A percentile compares a stretch with the other conserved stretches of the same genome.
Conservation (phyloP, 2,113 vertebrate genomes). For the Lepisosteus oculatus region DNA sequence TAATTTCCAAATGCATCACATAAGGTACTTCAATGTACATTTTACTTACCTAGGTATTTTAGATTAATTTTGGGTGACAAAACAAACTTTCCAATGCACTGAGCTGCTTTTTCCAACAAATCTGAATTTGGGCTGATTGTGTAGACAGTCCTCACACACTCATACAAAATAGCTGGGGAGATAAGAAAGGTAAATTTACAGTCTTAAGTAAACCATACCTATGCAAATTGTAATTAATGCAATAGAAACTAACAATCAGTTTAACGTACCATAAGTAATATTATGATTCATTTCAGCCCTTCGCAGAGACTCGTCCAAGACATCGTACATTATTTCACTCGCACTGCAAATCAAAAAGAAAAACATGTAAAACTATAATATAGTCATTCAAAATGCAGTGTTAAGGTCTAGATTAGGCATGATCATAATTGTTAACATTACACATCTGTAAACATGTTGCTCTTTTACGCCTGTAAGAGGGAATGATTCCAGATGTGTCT, state of each 20-base stretch:
- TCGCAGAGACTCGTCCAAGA: constrained; percentile 91
- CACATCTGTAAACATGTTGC: too few relatives aligned
- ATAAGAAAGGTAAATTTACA: constrained; percentile 7
- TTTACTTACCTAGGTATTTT: constrained; percentile 88
- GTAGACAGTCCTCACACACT: constrained; percentile 93
- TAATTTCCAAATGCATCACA: too few relatives aligned
- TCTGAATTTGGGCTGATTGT: constrained; percentile 88
- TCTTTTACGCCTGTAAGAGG: too few relatives aligned
- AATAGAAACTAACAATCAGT: not conserved
- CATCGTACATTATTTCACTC: constrained; percentile 92
- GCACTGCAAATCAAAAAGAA: constrained; percentile 62
- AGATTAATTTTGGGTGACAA: constrained; percentile 94
- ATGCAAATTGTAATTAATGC: not conserved
- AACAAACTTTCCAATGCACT: constrained; percentile 96
- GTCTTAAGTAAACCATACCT: constrained; percentile 10
- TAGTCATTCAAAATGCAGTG: not conserved
- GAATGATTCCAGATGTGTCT: too few relatives aligned
- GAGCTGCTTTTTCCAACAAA: constrained; percentile 91
- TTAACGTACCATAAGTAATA: constrained; percentile 86
- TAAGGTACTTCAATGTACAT: not conserved
- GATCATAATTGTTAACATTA: too few relatives aligned
- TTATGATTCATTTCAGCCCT: constrained; percentile 98
- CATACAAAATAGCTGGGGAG: constrained; percentile 86
- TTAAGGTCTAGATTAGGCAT: too few relatives aligned
- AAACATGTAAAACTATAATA: too few relatives aligned